Evolutionary conservation across 2,888 invertebrate species (phyloP), one percentile per base, ranked within the genome.

Genomic region (Pristionchus exspectatus): DNA sequence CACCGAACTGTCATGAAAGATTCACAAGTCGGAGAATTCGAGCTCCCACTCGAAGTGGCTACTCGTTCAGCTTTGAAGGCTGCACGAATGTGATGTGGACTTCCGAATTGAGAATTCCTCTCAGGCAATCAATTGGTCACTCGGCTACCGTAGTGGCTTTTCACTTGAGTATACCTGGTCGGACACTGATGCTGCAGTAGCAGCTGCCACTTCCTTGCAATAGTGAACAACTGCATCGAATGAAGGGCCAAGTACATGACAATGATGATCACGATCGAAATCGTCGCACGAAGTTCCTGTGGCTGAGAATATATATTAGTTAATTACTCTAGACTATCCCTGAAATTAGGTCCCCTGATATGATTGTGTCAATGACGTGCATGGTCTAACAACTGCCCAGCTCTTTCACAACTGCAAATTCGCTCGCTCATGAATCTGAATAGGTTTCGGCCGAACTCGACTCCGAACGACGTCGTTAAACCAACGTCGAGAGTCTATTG

Each of bases 221-320:
- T 92, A 54, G 93, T 92, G 84, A 94, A 94, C 1, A 95, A 89
- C 83, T 94, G 93, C 50, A 94, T 91, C 0, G 94, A 93, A 90
- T 95, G 95, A 74, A 95, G 93, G n/a, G 92, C 89, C 63, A 95
- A 91, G 89, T 95, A 94, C 88, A 95, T 91, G n/a, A 94, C 85
- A 87, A 95, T 95, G 87, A 95, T 95, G 38, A 94, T 90, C 12
- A 94, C 92, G 33, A 95, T 95, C 5, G 93, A 94, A 85, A 95
- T 90, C 10, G 93, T 93, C 33, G 94, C 93, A 21, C 93, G 91
- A 24, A 93, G 54, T 63, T 86, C 90, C 54, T 72, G 85, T 27
- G 81, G 81, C 81, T 81, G 33, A 72, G 30, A 63, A 38, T 27
- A 24, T 50, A 50, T 9, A 50, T 50, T 50, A 50, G 44, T 9